These are phyloP conservation scores for Popillia japonica DNA, from an alignment of 1,140 invertebrate genomes.

Conservation along the genomic window DNA sequence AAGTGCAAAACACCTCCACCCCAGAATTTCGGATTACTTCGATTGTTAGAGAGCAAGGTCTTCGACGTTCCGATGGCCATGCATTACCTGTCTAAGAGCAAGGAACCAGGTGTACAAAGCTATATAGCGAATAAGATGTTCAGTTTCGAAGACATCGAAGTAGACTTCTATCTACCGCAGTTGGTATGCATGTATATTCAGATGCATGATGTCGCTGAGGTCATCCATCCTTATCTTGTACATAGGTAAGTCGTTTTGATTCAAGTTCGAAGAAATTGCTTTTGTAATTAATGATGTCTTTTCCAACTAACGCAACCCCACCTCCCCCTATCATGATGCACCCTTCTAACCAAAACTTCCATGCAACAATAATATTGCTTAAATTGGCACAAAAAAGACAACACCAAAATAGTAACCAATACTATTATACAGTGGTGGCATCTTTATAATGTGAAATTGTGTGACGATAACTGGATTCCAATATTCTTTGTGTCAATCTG, in stretches of 20 bases:
- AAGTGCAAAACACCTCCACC: slow-evolving; percentile 43
- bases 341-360: too few species aligned
- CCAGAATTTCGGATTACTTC: slow-evolving; percentile 68
- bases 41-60: slow-evolving; percentile 95
- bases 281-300: too few species aligned
- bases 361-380: too few species aligned
- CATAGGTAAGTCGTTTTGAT: slow-evolving; percentile 72
- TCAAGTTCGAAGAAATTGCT: too few species aligned
- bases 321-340: too few species aligned
- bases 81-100: slow-evolving; percentile 97
- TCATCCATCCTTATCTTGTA: slow-evolving; percentile 92
- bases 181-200: slow-evolving; percentile 98
- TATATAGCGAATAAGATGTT: slow-evolving; percentile 98
- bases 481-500: too few species aligned
- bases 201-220: slow-evolving; percentile 95
- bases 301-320: too few species aligned
- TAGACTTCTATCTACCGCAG: slow-evolving; percentile 98
- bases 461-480: too few species aligned
- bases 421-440: too few species aligned
- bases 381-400: too few species aligned
- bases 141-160: slow-evolving; percentile 88
- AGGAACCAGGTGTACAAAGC: slow-evolving; percentile 95
- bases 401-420: too few species aligned
- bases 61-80: slow-evolving; percentile 99
- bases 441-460: too few species aligned